phyloP scores from a whole-genome alignment of 2,888 invertebrate genomes.

The Amblyjoppa proteus region DNA sequence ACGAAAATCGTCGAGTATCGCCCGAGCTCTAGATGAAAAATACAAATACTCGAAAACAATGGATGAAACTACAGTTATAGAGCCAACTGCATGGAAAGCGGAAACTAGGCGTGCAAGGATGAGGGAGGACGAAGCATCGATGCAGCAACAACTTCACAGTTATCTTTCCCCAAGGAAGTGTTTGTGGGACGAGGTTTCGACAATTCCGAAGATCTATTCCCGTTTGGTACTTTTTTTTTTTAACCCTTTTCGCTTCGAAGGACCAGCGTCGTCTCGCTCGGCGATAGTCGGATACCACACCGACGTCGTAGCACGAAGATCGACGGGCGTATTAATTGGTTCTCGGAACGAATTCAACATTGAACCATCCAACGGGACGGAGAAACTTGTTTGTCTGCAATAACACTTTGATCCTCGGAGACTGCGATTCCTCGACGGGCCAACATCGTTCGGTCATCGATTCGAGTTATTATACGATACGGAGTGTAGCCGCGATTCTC shows the following conservation, averaged over 20 bases:
- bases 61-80: neutral
- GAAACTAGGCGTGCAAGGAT: neutral
- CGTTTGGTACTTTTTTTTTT: neutral
- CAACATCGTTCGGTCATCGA: neutral
- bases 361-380: conserved; percentile 51
- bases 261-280: conserved; percentile 34
- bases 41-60: neutral
- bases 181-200: neutral
- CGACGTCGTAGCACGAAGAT: conserved; percentile 43
- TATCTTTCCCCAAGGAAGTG: neutral
- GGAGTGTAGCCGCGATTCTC: neutral
- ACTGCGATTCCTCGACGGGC: conserved; percentile 16
- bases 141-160: neutral
- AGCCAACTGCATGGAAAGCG: neutral
- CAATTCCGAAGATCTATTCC: neutral
- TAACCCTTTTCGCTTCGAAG: conserved; percentile 8
- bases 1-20: neutral
- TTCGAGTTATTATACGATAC: neutral
- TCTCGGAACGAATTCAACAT: conserved; percentile 61
- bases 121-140: neutral
- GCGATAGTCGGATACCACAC: conserved; percentile 36
- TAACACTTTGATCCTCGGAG: conserved; percentile 9
- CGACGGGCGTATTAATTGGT: conserved; percentile 66
- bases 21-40: neutral
- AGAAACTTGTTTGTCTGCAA: conserved; percentile 20